Base-by-base conservation (phyloP, 2,888 invertebrate species). In the Diloba caeruleocephala region DNA sequence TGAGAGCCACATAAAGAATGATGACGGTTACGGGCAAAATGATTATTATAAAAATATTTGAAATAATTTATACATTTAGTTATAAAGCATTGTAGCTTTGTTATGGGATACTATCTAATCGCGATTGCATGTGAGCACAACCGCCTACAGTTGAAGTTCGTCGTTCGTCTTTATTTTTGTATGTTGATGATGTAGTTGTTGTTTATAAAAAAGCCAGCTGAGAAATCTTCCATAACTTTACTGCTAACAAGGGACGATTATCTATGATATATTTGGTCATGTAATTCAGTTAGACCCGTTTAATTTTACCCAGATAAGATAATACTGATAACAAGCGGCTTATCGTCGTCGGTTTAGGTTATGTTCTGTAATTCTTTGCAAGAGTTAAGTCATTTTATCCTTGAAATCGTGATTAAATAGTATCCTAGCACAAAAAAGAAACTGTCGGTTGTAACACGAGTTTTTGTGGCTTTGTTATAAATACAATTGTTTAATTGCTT, bases 271-370 rank as follows among this genome's bases (percentile, higher is more conserved):
- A 88, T 88, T 86, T 87, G 78, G 81, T 78, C 76, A 65, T 76
- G 80, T 82, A 87, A 87, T 78, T 77, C 73, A 79, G 74, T 82
- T 81, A 81, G 79, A 82, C 86, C 82, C 81, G 79, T 86, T 83
- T 81, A 87, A 87, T 88, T 88, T 82, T 76, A 80, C 76, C 67
- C 56, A 80, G 91, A 91, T 92, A 89, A 92, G 90, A 90, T 89
- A 88, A 74, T 74, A 68, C 71, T 60, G 84, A 88, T 88, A 86
- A 77, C 70, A 60, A 63, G 61, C 64, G 69, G 71, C 71, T 76
- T 80, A 84, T 82, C 79, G 65, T 44, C 41, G 69, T 65, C 68
- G 67, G 74, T 77, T 74, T 68, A 61, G 71, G 65, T 78, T 76
- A 66, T 70, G 69, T 56, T 73, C 49, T 62, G 71, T 66, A 61